Evolutionary conservation across 2,113 vertebrate species (phyloP).

Genomic region (Nothobranchius furzeri): DNA sequence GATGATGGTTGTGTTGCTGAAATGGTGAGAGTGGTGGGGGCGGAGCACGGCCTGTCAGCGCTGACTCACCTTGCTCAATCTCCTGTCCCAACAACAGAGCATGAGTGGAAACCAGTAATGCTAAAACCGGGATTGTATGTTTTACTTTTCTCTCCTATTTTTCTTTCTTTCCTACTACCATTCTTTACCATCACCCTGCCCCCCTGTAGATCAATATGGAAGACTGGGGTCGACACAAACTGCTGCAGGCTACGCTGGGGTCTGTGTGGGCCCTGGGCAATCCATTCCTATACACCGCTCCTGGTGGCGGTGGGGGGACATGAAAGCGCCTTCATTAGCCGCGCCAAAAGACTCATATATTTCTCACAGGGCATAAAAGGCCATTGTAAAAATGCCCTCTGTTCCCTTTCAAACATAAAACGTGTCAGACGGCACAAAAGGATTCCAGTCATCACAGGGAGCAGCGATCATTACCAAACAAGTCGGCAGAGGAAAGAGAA

Average conservation of each 20-base stretch:
- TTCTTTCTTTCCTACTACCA: conserved; percentile 15
- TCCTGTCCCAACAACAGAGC: conserved; percentile 13
- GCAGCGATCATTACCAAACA: conserved; percentile 69
- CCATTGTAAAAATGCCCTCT: conserved; percentile 76
- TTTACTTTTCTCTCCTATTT: conserved; percentile 15
- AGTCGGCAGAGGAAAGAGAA: conserved; percentile 39
- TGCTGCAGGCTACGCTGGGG: conserved; percentile 49
- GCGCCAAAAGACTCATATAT: conserved; percentile 75
- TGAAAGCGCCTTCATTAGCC: conserved; percentile 76
- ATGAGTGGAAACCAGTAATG: conserved; percentile 30
- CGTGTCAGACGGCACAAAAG: conserved; percentile 74
- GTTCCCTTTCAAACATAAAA: conserved; percentile 77
- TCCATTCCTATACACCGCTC: conserved; percentile 62
- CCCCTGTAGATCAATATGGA: conserved; percentile 52
- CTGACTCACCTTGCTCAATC: conserved; percentile 42
- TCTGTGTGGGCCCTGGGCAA: conserved; percentile 62
- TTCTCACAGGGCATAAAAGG: conserved; percentile 76
- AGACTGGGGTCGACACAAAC: conserved; percentile 46
- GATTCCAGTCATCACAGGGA: conserved; percentile 67
- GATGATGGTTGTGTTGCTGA: conserved; percentile 53
- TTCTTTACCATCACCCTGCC: not conserved
- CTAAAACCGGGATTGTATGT: conserved; percentile 28
- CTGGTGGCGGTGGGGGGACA: conserved; percentile 51
- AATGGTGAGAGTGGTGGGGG: conserved; percentile 23
- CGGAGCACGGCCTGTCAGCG: conserved; percentile 27